Evolutionary conservation across 2,888 invertebrate genomes (phyloP), one percentile per base, ranked within the genome.

Genomic region (Polyommatus iphigenia): DNA sequence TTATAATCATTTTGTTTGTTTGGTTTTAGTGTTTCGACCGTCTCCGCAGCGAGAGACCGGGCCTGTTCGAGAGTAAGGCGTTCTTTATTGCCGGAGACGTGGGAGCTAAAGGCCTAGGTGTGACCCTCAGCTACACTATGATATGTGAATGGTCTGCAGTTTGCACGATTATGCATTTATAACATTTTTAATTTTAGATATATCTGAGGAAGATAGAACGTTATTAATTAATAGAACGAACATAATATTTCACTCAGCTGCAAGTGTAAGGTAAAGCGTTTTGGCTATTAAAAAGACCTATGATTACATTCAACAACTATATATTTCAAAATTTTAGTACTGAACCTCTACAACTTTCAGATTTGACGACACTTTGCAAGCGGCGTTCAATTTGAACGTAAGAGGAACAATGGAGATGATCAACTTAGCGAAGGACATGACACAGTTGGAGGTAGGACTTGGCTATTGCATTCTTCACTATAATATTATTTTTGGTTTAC

Each of bases 241-340:
- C 36, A 90, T 98, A 1, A 95, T 98, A 41, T 97, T 96, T 85
- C 97, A 98, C 84, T 96, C 96, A 3, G 98, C 98, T 1, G 98
- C 98, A 0, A 97, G 97, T 73, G 96, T 98, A 1, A 95, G 95
- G 95, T 89, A 77, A 76, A 46, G 41, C 18, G 5, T 67, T 4
- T 10, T 29, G 32, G 10, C 8, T n/a, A 54, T 54, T 24, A 24
- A 32, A 32, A 32, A 32, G 3, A 32, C 36, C 36, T 36, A 36
- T 36, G 36, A 36, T 36, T 5, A 36, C 36, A 36, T 36, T 36
- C 36, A 36, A 36, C 36, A 0, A 36, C 36, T 6, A 36, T 0
- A 0, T 36, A 36, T 36, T 36, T 36, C 36, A 36, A 36, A 36
- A 3, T 50, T 50, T 50, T 50, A 15, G 10, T 50, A 20, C 20